Percentiles rank a stretch among this genome's conserved stretches.
Conservation (phyloP, 35 echinoderm and acorn worm species). For the Apostichopus californicus region DNA sequence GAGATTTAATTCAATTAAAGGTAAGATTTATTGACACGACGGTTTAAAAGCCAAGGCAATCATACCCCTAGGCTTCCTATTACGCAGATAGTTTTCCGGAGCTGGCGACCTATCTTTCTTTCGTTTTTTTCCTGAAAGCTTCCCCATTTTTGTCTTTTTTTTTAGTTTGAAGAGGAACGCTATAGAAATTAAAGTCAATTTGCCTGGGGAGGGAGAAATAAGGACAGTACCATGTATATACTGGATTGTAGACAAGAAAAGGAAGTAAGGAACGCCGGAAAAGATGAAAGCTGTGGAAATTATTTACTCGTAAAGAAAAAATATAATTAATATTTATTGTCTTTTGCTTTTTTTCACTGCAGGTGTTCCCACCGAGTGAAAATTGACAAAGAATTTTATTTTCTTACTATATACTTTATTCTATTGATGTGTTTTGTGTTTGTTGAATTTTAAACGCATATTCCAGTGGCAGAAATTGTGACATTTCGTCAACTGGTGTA, state of each 20-base stretch:
- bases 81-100: slow-evolving; percentile 4
- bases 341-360: neutral
- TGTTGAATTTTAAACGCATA: no score
- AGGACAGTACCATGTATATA: neutral
- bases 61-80: neutral
- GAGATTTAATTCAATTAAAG: slow-evolving; percentile 7
- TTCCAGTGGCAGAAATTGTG: no score
- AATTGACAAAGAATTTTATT: no score
- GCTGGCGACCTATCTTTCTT: neutral
- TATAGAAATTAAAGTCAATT: slow-evolving; percentile 6
- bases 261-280: neutral
- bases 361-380: neutral
- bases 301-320: neutral
- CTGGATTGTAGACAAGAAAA: neutral
- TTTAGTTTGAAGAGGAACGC: neutral
- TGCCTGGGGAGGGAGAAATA: neutral
- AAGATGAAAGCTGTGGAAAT: neutral
- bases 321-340: neutral
- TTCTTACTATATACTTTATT: no score
- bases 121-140: neutral
- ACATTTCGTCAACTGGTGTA: no score
- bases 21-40: neutral
- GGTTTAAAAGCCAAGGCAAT: neutral
- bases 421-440: no score
- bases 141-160: neutral